These are phyloP conservation scores for Alca torda DNA, from an alignment of 2,797 vertebrate species.

Conservation along the genomic window DNA sequence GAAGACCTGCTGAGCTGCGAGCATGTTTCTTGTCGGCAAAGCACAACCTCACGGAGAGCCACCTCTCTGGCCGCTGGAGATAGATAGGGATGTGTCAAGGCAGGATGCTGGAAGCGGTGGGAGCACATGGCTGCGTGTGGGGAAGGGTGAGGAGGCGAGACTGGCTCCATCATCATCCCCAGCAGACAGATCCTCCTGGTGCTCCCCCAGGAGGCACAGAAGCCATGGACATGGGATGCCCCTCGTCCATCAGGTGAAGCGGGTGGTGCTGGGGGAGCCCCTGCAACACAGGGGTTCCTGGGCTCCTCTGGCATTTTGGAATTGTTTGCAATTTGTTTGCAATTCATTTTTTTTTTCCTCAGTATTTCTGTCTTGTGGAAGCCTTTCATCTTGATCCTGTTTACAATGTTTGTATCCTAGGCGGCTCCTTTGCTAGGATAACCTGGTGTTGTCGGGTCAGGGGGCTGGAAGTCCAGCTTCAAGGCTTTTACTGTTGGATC, in stretches of 20 bases:
- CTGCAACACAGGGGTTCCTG: background rate
- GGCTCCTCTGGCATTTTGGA: background rate
- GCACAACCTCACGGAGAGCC: background rate
- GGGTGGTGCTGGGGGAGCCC: background rate
- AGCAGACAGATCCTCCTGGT: background rate
- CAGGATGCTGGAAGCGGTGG: background rate
- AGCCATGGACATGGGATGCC: background rate
- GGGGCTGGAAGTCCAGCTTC: background rate
- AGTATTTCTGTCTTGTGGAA: background rate
- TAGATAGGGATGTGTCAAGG: background rate
- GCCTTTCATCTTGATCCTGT: background rate
- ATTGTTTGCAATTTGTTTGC: background rate
- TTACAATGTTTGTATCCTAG: background rate
- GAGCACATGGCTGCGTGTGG: fast-evolving
- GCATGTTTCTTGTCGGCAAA: no score
- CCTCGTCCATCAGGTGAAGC: background rate
- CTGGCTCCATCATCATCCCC: fast-evolving
- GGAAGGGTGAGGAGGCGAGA: background rate
- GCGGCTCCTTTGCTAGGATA: background rate
- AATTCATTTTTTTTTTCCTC: background rate
- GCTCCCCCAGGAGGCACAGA: background rate
- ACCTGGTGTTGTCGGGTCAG: fast-evolving
- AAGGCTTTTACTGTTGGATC: background rate
- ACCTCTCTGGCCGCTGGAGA: fast-evolving
- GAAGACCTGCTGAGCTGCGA: background rate